phyloP scores from a whole-genome alignment of 1,140 invertebrate genomes.

The Semibalanus balanoides region DNA sequence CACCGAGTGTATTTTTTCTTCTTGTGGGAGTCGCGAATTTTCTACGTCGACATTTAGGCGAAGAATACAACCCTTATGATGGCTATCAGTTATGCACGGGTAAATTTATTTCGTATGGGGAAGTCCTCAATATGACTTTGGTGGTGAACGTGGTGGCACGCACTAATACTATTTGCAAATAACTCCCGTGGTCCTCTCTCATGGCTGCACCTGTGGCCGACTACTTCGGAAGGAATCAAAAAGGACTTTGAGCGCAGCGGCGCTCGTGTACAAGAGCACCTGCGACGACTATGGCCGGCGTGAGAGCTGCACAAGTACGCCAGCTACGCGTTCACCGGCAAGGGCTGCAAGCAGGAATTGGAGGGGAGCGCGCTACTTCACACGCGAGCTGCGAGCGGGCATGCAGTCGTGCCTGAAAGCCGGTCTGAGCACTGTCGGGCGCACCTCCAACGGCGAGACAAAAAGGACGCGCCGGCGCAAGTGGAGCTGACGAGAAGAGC shows the following conservation, averaged over 20 bases:
- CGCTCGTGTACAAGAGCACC: slow-evolving; percentile 60
- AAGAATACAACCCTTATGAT: no score
- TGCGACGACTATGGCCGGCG: slow-evolving; percentile 66
- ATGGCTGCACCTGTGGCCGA: no score
- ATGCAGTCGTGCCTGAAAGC: slow-evolving; percentile 54
- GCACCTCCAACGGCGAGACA: slow-evolving; percentile 24
- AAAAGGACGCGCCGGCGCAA: slow-evolving; percentile 33
- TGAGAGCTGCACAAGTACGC: slow-evolving; percentile 75
- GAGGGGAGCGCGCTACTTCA: slow-evolving; percentile 49
- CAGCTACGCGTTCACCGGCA: slow-evolving; percentile 40
- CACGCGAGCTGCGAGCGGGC: slow-evolving; percentile 59
- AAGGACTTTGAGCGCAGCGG: slow-evolving; percentile 61
- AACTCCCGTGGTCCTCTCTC: no score
- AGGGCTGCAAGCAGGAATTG: slow-evolving; percentile 24
- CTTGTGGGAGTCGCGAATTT: no score
- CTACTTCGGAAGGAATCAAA: slow-evolving; percentile 65
- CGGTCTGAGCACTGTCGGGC: slow-evolving; percentile 39
- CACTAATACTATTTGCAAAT: no score
- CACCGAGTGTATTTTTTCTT: no score
- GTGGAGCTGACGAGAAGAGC: slow-evolving; percentile 46
- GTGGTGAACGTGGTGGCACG: no score
- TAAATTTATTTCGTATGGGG: no score
- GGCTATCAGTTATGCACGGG: no score
- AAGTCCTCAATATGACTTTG: no score
- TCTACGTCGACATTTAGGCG: no score